phyloP scores from a whole-genome alignment of 2,797 vertebrate species.

The Takifugu rubripes region DNA sequence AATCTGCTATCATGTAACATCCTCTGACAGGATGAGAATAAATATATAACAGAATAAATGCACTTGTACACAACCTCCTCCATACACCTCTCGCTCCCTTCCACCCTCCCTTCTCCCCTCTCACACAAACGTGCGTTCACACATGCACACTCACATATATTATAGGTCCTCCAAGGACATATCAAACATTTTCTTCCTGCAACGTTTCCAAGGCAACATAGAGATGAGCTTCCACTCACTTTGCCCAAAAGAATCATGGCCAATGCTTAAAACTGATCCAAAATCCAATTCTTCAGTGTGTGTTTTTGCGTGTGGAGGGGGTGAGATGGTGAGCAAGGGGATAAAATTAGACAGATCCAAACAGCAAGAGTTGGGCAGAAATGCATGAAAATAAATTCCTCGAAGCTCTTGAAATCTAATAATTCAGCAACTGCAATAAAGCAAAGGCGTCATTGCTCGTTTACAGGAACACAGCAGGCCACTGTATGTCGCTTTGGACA shows the following conservation, averaged over 20 bases:
- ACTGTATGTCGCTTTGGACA: too few species aligned
- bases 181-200: slow-evolving; percentile 60
- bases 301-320: slow-evolving; percentile 19
- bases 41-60: slow-evolving; percentile 3
- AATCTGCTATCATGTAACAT: neutral
- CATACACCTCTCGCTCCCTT: neutral
- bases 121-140: slow-evolving; percentile 5
- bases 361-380: slow-evolving; percentile 23
- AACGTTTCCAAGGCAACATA: slow-evolving; percentile 74
- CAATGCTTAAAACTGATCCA: slow-evolving; percentile 63
- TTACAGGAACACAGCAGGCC: neutral
- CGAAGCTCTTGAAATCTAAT: neutral
- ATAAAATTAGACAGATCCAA: slow-evolving; percentile 43
- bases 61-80: slow-evolving; percentile 1
- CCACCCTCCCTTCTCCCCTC: neutral
- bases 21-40: neutral
- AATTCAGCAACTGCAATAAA: neutral
- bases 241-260: slow-evolving; percentile 61
- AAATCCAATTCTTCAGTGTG: slow-evolving; percentile 35
- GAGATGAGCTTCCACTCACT: slow-evolving; percentile 61
- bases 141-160: slow-evolving; percentile 7
- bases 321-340: slow-evolving; percentile 10
- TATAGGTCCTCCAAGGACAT: slow-evolving; percentile 56
- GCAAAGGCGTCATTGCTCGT: neutral
- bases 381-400: slow-evolving; percentile 10